These are phyloP conservation scores for Falco columbarius DNA, from an alignment of 2,797 vertebrate species.

Conservation along the genomic window DNA sequence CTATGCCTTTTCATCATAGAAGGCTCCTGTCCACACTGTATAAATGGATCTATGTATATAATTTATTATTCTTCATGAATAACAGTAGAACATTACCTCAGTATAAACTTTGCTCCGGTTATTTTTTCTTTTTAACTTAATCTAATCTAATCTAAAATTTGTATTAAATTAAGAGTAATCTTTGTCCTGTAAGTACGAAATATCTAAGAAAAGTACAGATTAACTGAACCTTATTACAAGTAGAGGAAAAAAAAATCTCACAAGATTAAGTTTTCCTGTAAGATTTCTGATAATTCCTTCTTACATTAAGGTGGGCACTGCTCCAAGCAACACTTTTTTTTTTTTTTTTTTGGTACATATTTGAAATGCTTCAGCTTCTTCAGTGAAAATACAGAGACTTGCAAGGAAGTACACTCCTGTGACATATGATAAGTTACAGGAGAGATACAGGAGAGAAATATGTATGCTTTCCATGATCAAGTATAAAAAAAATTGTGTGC, in stretches of 20 bases:
- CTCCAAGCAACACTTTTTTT: neutral
- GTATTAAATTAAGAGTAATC: neutral
- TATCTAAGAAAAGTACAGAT: neutral
- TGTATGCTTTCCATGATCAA: neutral
- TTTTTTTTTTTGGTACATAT: neutral
- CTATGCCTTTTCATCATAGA: neutral
- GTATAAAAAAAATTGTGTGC: neutral
- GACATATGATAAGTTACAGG: slow-evolving; percentile 23
- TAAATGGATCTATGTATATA: neutral
- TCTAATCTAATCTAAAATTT: neutral
- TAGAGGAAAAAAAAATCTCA: neutral
- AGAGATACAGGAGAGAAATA: slow-evolving; percentile 35
- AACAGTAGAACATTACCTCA: neutral
- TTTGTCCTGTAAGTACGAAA: neutral
- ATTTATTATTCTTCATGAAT: neutral
- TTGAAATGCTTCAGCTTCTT: slow-evolving; percentile 26
- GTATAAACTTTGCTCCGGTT: neutral
- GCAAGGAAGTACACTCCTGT: neutral
- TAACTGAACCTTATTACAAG: neutral
- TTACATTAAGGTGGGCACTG: neutral
- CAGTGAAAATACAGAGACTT: slow-evolving; percentile 14
- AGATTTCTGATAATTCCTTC: slow-evolving; percentile 19
- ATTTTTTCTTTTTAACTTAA: neutral
- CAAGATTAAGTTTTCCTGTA: neutral
- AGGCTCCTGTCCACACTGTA: neutral